Evolutionary conservation across 2,888 invertebrate species (phyloP).

Genomic region (Keiferia lycopersicella): DNA sequence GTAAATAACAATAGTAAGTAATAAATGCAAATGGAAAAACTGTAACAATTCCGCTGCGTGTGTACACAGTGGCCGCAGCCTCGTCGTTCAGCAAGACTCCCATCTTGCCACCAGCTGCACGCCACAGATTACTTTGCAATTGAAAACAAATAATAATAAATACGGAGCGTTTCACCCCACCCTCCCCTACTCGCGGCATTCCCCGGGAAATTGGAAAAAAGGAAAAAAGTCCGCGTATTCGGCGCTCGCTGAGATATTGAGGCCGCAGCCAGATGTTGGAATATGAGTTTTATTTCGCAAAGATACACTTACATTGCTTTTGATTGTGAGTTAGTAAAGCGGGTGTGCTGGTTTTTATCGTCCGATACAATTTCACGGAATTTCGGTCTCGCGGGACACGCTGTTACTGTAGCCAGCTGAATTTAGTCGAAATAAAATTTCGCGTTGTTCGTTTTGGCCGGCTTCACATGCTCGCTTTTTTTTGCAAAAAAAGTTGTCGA

Average conservation of each 20-base stretch:
- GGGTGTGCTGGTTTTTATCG: conserved; percentile 27
- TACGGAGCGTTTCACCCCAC: conserved; percentile 52
- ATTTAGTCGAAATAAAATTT: conserved; percentile 18
- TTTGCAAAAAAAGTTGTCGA: neutral
- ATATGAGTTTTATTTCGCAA: conserved; percentile 59
- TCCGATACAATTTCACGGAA: conserved; percentile 13
- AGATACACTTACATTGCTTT: conserved; percentile 49
- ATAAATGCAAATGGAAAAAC: conserved; percentile 14
- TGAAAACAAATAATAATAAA: conserved; percentile 81
- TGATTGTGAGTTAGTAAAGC: conserved; percentile 28
- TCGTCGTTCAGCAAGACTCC: conserved; percentile 36
- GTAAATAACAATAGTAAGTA: no score
- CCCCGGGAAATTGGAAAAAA: conserved; percentile 70
- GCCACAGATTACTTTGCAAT: conserved; percentile 77
- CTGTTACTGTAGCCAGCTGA: conserved; percentile 8
- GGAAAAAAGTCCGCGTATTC: conserved; percentile 57
- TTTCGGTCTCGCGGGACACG: neutral
- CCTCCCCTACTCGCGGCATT: conserved; percentile 43
- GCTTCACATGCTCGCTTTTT: conserved; percentile 4
- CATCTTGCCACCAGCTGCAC: conserved; percentile 72
- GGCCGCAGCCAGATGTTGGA: conserved; percentile 61
- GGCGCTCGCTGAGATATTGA: conserved; percentile 58
- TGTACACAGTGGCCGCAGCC: conserved; percentile 16
- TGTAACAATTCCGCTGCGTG: conserved; percentile 12
- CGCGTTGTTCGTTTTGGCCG: conserved; percentile 7